Base-by-base conservation (phyloP, 2,888 invertebrate genomes). In the Brachyopa scutellaris region DNA sequence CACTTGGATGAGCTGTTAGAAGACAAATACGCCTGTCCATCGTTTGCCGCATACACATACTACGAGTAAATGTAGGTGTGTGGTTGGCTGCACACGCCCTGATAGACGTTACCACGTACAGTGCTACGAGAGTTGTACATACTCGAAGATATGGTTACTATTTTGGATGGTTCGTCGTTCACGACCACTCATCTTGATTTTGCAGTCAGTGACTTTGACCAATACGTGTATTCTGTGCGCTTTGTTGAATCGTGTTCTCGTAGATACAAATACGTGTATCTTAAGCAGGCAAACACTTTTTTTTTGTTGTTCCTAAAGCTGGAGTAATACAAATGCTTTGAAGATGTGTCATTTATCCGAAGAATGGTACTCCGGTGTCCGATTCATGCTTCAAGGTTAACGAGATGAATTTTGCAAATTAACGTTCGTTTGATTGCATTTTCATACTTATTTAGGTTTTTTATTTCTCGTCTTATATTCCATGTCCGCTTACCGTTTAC, bases 11-110 rank as follows among this genome's bases (percentile, higher is more conserved):
- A 51, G 51, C 69, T 57, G 49, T 36, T 49, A 66, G 70, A 82
- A 82, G 80, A 76, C 62, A 76, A 82, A 82, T 76, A 82, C 53
- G 72, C 15, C 69, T 57, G 76, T 69, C 62, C 80, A 57, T 62
- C 79, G 67, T 67, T 38, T 36, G 42, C 38, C 49, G 67, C 62
- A 66, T 62, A 61, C 57, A 26, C 6, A 6, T 26, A 57, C 17
- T n/a, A n/a, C n/a, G n/a, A n/a, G n/a, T n/a, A n/a, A n/a, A n/a
- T n/a, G 40, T 59, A 55, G 42, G 57, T 64, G 23, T 69, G 67
- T 53, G 59, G 47, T 59, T 45, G 26, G 21, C 40, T 17, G 67
- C 62, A 69, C 61, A 61, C 51, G 51, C 26, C 33, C 36, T 38
- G 49, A 47, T 45, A 33, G 15, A 5, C 26, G 26, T 26, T 26